Conservation (phyloP, 2,113 vertebrate genomes). For the Nicator chloris region DNA sequence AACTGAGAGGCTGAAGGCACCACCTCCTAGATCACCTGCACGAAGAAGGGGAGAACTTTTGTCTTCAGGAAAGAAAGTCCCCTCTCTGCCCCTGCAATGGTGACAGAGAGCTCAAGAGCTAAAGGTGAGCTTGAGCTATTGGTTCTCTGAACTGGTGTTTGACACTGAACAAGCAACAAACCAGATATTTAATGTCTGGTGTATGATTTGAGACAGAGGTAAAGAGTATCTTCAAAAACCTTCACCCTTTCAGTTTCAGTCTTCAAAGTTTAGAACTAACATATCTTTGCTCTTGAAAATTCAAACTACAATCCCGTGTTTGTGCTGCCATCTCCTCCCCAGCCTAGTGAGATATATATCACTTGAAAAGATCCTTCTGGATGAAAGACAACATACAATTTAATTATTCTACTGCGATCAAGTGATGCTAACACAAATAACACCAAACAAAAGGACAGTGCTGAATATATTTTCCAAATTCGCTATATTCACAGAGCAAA, state of each 20-base stretch:
- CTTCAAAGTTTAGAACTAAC: background rate
- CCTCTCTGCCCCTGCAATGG: background rate
- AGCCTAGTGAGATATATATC: background rate
- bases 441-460: constrained; percentile 56
- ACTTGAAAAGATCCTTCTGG: constrained; percentile 35
- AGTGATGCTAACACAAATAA: constrained; percentile 55
- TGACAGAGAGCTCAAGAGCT: background rate
- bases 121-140: background rate
- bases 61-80: background rate
- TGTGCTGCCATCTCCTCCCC: background rate
- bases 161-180: background rate
- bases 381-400: constrained; percentile 23
- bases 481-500: constrained; percentile 46
- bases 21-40: background rate
- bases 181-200: no score
- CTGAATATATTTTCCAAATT: constrained; percentile 51
- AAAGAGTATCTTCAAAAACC: background rate
- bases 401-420: constrained; percentile 40
- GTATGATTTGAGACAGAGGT: background rate
- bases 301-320: background rate
- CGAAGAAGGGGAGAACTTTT: background rate
- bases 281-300: background rate
- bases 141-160: background rate
- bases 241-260: background rate
- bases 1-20: background rate